These are phyloP conservation scores for Xiphydria camelus DNA, from an alignment of 2,888 invertebrate species.

Conservation along the genomic window DNA sequence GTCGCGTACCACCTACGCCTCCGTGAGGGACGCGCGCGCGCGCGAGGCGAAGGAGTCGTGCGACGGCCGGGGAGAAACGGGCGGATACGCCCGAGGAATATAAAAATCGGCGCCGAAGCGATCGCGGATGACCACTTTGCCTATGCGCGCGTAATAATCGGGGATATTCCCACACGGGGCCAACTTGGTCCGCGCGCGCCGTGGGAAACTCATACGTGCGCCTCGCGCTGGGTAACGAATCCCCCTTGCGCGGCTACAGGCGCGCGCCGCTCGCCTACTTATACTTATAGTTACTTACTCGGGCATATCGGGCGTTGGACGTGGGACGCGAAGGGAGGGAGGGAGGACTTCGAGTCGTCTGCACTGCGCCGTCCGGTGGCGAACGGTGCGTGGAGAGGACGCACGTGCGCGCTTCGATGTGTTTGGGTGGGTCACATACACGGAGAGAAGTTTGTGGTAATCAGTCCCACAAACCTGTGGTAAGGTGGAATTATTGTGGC, in stretches of 20 bases:
- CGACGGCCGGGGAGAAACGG: neutral
- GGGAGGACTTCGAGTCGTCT: too few species aligned
- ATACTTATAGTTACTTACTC: neutral
- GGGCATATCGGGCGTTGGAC: too few species aligned
- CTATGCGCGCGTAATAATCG: slow-evolving; percentile 53
- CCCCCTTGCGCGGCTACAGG: neutral
- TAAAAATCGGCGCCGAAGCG: slow-evolving; percentile 45
- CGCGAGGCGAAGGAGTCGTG: too few species aligned
- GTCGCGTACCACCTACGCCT: neutral
- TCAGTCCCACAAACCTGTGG: too few species aligned
- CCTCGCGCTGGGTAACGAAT: slow-evolving; percentile 10
- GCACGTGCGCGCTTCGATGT: neutral
- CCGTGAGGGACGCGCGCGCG: too few species aligned
- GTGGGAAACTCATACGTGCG: slow-evolving; percentile 58
- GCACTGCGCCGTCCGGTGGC: too few species aligned
- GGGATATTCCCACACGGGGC: slow-evolving; percentile 51
- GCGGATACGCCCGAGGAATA: slow-evolving; percentile 36
- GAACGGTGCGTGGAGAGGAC: too few species aligned
- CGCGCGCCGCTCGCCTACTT: neutral
- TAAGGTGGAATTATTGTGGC: too few species aligned
- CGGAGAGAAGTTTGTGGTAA: too few species aligned
- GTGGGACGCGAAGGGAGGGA: too few species aligned
- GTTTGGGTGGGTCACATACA: neutral
- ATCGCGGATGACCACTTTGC: slow-evolving; percentile 39
- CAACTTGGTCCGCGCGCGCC: slow-evolving; percentile 45